These are phyloP conservation scores for Drosophila picticornis DNA, from an alignment of 2,888 invertebrate species.

Conservation along the genomic window DNA sequence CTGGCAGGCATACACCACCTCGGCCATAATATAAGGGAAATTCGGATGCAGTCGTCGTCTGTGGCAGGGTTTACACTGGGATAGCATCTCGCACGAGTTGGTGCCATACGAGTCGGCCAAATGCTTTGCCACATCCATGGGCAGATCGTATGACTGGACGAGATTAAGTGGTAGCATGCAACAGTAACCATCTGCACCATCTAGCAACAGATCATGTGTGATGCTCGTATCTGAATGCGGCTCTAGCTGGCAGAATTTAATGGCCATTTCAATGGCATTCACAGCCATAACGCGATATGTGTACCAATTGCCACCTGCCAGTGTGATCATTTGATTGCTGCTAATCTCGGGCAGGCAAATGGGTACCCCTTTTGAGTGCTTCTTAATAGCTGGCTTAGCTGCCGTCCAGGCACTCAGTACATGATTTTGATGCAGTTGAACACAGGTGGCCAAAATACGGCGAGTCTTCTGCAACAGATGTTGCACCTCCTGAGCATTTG, in stretches of 20 bases:
- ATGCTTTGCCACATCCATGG: slow-evolving; percentile 98
- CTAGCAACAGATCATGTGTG: slow-evolving; percentile 95
- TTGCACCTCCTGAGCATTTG: slow-evolving; percentile 97
- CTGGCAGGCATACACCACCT: slow-evolving; percentile 93
- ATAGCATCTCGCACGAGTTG: slow-evolving; percentile 96
- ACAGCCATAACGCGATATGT: slow-evolving; percentile 99
- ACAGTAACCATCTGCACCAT: slow-evolving; percentile 98
- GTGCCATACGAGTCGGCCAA: slow-evolving; percentile 98
- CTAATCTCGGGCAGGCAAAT: slow-evolving; percentile 99
- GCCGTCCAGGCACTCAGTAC: slow-evolving; percentile 99
- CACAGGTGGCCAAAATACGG: slow-evolving; percentile 96
- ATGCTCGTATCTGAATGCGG: slow-evolving; percentile 89
- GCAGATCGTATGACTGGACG: slow-evolving; percentile 98
- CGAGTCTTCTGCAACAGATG: slow-evolving; percentile 98
- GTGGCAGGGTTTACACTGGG: slow-evolving; percentile 91
- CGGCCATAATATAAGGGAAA: slow-evolving; percentile 99
- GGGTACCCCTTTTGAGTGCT: slow-evolving; percentile 90
- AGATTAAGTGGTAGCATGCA: slow-evolving; percentile 98
- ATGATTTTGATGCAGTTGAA: slow-evolving; percentile 97
- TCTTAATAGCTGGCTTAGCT: slow-evolving; percentile 97
- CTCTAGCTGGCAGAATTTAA: slow-evolving; percentile 88
- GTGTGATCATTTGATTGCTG: slow-evolving; percentile 94
- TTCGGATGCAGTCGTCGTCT: slow-evolving; percentile 94
- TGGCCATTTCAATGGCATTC: slow-evolving; percentile 96
- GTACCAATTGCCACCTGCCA: slow-evolving; percentile 99